These are phyloP conservation scores for Saccostrea cuccullata DNA, from an alignment of 1,140 invertebrate species.

Conservation along the genomic window DNA sequence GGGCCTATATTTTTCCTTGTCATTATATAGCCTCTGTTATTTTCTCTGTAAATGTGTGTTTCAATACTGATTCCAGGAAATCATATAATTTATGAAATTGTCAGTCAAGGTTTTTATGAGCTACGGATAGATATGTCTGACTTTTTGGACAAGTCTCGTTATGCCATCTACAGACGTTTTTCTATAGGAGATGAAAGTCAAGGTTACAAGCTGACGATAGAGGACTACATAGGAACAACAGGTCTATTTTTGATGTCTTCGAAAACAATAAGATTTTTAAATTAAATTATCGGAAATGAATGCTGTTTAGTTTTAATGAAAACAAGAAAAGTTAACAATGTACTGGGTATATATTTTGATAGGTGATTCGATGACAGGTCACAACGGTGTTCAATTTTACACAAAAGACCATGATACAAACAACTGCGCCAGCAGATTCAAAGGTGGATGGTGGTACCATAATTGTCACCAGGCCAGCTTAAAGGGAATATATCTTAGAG, in stretches of 20 bases:
- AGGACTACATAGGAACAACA: conserved; percentile 52
- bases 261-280: neutral
- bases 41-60: no score
- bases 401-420: conserved; percentile 79
- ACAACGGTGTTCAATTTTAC: conserved; percentile 81
- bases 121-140: conserved; percentile 53
- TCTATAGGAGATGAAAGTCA: conserved; percentile 34
- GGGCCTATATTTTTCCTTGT: no score
- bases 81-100: conserved; percentile 12
- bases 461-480: conserved; percentile 82
- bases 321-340: neutral
- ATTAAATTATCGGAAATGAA: neutral
- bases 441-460: conserved; percentile 83
- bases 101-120: conserved; percentile 33
- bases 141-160: conserved; percentile 31
- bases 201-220: conserved; percentile 43
- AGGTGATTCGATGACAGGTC: conserved; percentile 58
- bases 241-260: conserved; percentile 77
- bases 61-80: neutral
- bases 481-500: conserved; percentile 80
- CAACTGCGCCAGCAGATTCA: neutral
- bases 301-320: neutral
- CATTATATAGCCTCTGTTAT: no score
- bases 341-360: neutral
- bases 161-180: conserved; percentile 51